A percentile compares a stretch with the other conserved stretches of the same genome.
Evolutionary conservation across 1,140 invertebrate species (phyloP).

Genomic region (Magallana angulata): DNA sequence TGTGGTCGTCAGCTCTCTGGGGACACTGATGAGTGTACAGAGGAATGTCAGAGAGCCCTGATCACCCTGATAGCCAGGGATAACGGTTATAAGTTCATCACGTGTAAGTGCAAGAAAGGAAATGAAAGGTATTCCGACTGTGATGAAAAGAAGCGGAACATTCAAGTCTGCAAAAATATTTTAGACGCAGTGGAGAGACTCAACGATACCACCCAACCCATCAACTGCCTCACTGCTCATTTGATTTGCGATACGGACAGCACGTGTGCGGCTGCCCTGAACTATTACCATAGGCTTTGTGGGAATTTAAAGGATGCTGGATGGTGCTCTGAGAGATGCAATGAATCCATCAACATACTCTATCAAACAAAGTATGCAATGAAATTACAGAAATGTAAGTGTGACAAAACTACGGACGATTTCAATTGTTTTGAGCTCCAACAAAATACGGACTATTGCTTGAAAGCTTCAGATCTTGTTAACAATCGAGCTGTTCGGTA

Average conservation of each 20-base stretch:
- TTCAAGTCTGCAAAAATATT: conserved; percentile 68
- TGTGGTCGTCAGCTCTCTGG: conserved; percentile 59
- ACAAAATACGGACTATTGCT: conserved; percentile 14
- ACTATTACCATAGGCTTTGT: conserved; percentile 70
- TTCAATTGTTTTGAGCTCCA: conserved; percentile 64
- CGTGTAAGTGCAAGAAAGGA: conserved; percentile 69
- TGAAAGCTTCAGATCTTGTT: not conserved
- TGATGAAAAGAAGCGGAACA: conserved; percentile 59
- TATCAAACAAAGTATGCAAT: conserved; percentile 69
- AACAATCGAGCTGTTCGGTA: too few species aligned
- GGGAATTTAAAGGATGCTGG: conserved; percentile 57
- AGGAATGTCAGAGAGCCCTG: conserved; percentile 67
- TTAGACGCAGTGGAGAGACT: conserved; percentile 61
- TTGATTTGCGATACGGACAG: conserved; percentile 75
- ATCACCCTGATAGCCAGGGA: conserved; percentile 71
- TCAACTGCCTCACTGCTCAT: conserved; percentile 70
- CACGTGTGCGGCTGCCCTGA: conserved; percentile 69
- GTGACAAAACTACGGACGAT: conserved; percentile 67
- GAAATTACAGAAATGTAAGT: conserved; percentile 71
- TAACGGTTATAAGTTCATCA: conserved; percentile 71
- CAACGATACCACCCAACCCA: conserved; percentile 51
- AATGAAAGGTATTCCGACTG: conserved; percentile 66
- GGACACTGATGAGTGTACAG: conserved; percentile 58
- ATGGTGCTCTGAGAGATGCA: conserved; percentile 68
- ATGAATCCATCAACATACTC: conserved; percentile 72